Conservation (phyloP, 2,888 invertebrate genomes). For the Rotaria sp. region DNA sequence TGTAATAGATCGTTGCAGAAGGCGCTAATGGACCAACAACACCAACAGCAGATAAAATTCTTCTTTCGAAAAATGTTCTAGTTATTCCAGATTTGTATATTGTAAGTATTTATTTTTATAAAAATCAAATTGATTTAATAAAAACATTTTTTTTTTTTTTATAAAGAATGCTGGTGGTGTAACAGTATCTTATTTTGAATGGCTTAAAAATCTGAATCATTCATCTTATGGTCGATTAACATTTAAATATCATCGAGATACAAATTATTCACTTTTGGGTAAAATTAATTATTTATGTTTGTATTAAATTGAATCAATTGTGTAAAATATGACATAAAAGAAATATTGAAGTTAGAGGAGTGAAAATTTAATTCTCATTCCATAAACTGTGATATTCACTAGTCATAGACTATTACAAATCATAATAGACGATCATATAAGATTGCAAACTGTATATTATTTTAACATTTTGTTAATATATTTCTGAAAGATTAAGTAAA, state of each 20-base stretch:
- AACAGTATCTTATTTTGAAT: conserved; percentile 95
- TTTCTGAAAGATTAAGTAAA: too few relatives aligned
- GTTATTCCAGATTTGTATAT: conserved; percentile 68
- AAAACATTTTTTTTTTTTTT: not conserved
- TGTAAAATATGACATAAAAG: too few relatives aligned
- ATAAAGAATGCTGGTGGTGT: conserved; percentile 73
- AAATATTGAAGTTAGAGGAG: too few relatives aligned
- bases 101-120: not conserved
- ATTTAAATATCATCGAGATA: conserved; percentile 87
- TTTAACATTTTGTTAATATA: too few relatives aligned
- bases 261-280: conserved; percentile 80
- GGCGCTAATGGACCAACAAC: conserved; percentile 95
- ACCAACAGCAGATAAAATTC: conserved; percentile 82
- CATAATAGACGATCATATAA: too few relatives aligned
- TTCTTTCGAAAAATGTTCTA: conserved; percentile 75
- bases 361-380: too few relatives aligned
- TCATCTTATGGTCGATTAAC: conserved; percentile 85
- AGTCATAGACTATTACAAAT: too few relatives aligned
- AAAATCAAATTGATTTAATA: not conserved
- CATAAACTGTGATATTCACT: too few relatives aligned
- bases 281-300: not conserved
- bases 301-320: not conserved
- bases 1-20: conserved; percentile 42
- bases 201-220: conserved; percentile 94
- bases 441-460: too few relatives aligned